Percentiles rank a stretch among this genome's conserved stretches.
These are phyloP conservation scores for Formica aserva DNA, from an alignment of 2,888 invertebrate genomes.

Conservation along the genomic window DNA sequence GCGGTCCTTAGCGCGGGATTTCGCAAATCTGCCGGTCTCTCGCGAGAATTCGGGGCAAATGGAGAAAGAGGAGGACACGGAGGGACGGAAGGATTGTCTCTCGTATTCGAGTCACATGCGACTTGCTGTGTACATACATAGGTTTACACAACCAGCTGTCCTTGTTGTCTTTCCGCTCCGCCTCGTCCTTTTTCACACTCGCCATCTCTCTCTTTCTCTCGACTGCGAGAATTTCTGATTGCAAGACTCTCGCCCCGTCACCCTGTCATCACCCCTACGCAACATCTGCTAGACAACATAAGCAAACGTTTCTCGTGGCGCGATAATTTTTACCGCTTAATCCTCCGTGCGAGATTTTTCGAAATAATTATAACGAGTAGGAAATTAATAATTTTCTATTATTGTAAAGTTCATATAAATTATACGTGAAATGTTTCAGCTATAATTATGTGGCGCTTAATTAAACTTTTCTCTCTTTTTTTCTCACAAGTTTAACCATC, in stretches of 20 bases:
- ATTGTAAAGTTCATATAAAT: not conserved
- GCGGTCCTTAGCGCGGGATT: constrained; percentile 19
- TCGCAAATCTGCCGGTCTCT: constrained; percentile 37
- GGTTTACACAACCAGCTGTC: constrained; percentile 65
- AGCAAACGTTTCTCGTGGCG: constrained; percentile 4
- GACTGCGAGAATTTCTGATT: constrained; percentile 60
- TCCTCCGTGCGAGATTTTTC: not conserved
- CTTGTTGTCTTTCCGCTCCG: constrained; percentile 52
- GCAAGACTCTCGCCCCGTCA: constrained; percentile 46
- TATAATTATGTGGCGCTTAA: not conserved
- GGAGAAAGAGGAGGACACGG: constrained; percentile 39
- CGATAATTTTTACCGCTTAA: constrained; percentile 24
- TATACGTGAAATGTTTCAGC: not conserved
- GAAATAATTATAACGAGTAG: not conserved
- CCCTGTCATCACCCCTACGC: constrained; percentile 28
- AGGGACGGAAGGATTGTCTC: constrained; percentile 48
- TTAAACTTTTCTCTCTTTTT: not conserved
- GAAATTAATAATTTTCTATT: not conserved
- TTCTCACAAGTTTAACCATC: not conserved
- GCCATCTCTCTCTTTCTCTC: not conserved
- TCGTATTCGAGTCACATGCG: constrained; percentile 69
- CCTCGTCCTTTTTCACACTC: constrained; percentile 30
- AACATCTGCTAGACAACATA: constrained; percentile 38
- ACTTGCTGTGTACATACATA: constrained; percentile 69
- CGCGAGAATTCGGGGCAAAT: constrained; percentile 27